Percentiles rank a stretch among this genome's conserved stretches.
Evolutionary conservation across 2,797 vertebrate species (phyloP).

Genomic region (Stomatorhinus walkeri): DNA sequence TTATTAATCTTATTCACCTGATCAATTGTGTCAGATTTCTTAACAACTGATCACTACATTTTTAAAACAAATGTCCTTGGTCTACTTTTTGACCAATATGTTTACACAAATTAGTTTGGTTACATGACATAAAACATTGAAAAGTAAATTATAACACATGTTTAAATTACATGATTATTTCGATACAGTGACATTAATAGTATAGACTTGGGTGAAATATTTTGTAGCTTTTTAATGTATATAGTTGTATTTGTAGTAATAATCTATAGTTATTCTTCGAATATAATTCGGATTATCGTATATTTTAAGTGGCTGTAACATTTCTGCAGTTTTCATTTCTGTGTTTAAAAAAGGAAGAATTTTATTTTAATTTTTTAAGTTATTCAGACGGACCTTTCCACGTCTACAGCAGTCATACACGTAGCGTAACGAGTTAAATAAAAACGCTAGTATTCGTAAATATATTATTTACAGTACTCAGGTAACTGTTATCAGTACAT

Average conservation of each 20-base stretch:
- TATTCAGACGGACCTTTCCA: neutral
- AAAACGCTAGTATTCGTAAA: neutral
- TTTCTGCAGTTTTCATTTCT: neutral
- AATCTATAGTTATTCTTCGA: neutral
- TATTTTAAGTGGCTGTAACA: neutral
- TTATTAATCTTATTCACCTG: neutral
- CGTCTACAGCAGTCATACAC: neutral
- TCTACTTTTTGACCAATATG: neutral
- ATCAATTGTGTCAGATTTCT: neutral
- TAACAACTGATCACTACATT: neutral
- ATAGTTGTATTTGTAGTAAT: neutral
- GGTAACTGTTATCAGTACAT: neutral
- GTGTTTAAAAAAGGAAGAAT: neutral
- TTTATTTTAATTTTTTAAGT: neutral
- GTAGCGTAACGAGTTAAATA: neutral
- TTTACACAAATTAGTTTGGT: neutral
- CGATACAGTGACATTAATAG: neutral
- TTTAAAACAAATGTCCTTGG: neutral
- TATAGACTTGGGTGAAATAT: neutral
- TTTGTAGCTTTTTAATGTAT: neutral
- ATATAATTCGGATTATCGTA: neutral
- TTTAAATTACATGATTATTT: neutral
- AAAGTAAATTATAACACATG: neutral
- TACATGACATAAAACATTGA: neutral
- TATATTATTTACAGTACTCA: neutral